Evolutionary conservation across 2,888 invertebrate genomes (phyloP).

Genomic region (Cynaeus angustus): DNA sequence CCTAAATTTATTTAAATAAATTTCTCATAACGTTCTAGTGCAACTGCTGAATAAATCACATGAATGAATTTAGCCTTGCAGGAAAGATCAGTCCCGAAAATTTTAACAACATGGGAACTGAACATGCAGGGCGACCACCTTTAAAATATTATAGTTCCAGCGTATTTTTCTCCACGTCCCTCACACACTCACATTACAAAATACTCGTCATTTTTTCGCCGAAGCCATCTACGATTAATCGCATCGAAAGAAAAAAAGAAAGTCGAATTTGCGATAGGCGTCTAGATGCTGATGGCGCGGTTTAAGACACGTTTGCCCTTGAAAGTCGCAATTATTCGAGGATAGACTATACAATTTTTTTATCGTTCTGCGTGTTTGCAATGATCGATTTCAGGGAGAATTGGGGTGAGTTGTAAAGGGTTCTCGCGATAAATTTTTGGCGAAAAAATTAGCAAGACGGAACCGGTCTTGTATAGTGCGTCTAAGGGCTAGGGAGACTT

Average conservation of each 20-base stretch:
- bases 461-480: conserved; percentile 53
- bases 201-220: conserved; percentile 32
- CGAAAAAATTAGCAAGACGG: conserved; percentile 56
- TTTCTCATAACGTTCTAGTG: conserved; percentile 2
- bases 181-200: conserved; percentile 15
- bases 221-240: conserved; percentile 23
- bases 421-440: conserved; percentile 48
- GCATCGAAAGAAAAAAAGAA: conserved; percentile 7
- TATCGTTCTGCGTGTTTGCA: conserved; percentile 15
- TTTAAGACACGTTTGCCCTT: conserved; percentile 26
- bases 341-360: conserved; percentile 12
- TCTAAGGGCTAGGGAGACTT: conserved; percentile 54
- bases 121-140: conserved; percentile 59
- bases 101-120: conserved; percentile 59
- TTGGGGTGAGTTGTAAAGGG: conserved; percentile 15
- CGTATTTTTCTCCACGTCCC: conserved; percentile 55
- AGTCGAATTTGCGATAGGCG: conserved; percentile 30
- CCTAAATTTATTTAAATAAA: conserved; percentile 8
- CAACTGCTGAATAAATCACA: conserved; percentile 9
- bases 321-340: conserved; percentile 13
- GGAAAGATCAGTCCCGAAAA: conserved; percentile 42
- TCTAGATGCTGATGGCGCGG: conserved; percentile 37
- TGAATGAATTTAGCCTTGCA: conserved; percentile 35
- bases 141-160: conserved; percentile 51
- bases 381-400: conserved; percentile 5